A percentile compares a stretch with the other conserved stretches of the same genome.
phyloP scores from a whole-genome alignment of 1,140 invertebrate genomes.

The Philotrypesis tridentata region DNA sequence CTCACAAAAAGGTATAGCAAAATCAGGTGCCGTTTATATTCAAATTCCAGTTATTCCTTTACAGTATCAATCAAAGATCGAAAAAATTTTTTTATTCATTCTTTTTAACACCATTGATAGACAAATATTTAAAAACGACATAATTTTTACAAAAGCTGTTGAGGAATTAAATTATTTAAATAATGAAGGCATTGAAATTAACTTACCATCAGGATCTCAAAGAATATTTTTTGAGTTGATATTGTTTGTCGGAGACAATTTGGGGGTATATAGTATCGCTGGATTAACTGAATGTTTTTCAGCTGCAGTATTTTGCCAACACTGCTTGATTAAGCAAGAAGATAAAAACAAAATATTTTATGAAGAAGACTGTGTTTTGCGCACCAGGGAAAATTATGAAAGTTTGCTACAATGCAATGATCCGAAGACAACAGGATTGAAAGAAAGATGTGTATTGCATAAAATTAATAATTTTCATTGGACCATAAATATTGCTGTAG shows the following conservation, averaged over 20 bases:
- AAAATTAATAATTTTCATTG: neutral
- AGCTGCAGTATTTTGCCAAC: conserved; percentile 43
- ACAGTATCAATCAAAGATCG: neutral
- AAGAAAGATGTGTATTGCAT: conserved; percentile 64
- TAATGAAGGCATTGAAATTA: neutral
- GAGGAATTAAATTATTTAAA: neutral
- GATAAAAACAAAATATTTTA: neutral
- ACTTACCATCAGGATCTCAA: neutral
- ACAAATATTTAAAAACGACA: conserved; percentile 20
- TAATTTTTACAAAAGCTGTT: conserved; percentile 42
- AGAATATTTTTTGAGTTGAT: conserved; percentile 44
- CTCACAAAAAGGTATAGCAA: too few species aligned
- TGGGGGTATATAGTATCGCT: conserved; percentile 43
- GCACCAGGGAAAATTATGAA: neutral
- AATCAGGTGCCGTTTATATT: too few species aligned
- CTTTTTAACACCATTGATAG: conserved; percentile 8
- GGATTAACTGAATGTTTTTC: conserved; percentile 45
- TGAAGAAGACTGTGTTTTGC: neutral
- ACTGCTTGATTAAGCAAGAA: conserved; percentile 12
- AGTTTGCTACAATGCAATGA: neutral
- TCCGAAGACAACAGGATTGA: conserved; percentile 23
- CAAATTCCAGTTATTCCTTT: too few species aligned
- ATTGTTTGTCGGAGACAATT: neutral
- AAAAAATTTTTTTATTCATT: conserved; percentile 17
- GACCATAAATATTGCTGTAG: conserved; percentile 61